A percentile compares a stretch with the other conserved stretches of the same genome.
Conservation (phyloP, 2,888 invertebrate species). For the Lycia hirtaria region DNA sequence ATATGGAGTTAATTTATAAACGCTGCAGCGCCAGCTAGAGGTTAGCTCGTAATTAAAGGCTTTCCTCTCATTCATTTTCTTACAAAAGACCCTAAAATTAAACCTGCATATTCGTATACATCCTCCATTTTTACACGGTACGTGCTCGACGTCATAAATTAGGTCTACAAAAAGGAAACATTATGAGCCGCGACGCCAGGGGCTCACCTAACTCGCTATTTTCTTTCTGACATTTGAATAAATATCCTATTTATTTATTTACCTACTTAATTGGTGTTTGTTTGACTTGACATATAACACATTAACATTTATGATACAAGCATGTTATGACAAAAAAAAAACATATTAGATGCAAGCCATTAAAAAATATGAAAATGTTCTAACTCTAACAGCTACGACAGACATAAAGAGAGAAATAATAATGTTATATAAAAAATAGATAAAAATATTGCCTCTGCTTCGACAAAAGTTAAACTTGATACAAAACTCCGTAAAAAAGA, state of each 20-base stretch:
- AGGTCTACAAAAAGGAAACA: constrained; percentile 73
- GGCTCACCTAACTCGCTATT: constrained; percentile 69
- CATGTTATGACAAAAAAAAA: background rate
- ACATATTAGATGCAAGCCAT: too few species aligned
- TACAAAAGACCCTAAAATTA: constrained; percentile 74
- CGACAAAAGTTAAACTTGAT: too few species aligned
- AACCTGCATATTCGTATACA: constrained; percentile 75
- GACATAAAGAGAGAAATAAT: too few species aligned
- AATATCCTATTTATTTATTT: too few species aligned
- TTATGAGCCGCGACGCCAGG: constrained; percentile 66
- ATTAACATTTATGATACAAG: constrained; percentile 1
- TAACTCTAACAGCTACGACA: too few species aligned
- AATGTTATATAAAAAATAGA: too few species aligned
- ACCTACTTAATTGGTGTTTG: constrained; percentile 42
- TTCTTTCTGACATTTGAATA: constrained; percentile 56
- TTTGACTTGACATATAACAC: constrained; percentile 36
- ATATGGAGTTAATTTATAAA: constrained; percentile 63
- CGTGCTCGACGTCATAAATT: constrained; percentile 75
- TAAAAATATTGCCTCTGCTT: too few species aligned
- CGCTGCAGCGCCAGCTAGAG: constrained; percentile 51
- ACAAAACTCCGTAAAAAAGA: too few species aligned
- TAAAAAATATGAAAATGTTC: too few species aligned
- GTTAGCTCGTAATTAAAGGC: constrained; percentile 74
- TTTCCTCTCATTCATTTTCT: constrained; percentile 70
- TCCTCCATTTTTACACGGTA: constrained; percentile 69